Conservation (phyloP, 1,140 invertebrate genomes). For the Brachionus rubens region DNA sequence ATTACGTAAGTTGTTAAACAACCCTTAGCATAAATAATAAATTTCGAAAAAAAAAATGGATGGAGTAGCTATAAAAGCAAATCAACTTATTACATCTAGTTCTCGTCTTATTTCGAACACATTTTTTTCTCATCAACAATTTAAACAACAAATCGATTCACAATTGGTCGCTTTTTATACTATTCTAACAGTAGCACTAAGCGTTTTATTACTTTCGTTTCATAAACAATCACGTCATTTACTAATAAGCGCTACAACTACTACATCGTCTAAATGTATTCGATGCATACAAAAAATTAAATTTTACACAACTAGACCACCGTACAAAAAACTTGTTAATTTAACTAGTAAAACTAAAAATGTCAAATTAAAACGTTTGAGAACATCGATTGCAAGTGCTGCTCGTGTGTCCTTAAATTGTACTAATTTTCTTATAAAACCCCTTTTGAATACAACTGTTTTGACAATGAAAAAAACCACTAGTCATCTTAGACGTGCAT, state of each 20-base stretch:
- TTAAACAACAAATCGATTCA: slow-evolving; percentile 40
- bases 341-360: slow-evolving; percentile 1
- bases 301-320: neutral
- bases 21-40: neutral
- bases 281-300: slow-evolving; percentile 33
- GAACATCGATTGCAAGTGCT: neutral
- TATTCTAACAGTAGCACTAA: slow-evolving; percentile 29
- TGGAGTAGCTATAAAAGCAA: slow-evolving; percentile 38
- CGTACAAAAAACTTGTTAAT: slow-evolving; percentile 20
- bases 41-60: slow-evolving; percentile 5
- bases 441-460: neutral
- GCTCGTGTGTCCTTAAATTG: neutral
- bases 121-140: slow-evolving; percentile 5
- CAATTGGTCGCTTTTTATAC: slow-evolving; percentile 42
- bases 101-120: neutral
- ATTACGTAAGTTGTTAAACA: slow-evolving; percentile 26
- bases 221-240: slow-evolving; percentile 35
- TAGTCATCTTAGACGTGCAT: slow-evolving; percentile 27
- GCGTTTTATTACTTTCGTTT: slow-evolving; percentile 21
- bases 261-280: slow-evolving; percentile 24
- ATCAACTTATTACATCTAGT: neutral
- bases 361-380: slow-evolving; percentile 20
- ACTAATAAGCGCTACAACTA: slow-evolving; percentile 6
- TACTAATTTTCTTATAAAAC: slow-evolving; percentile 25
- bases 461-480: slow-evolving; percentile 35